Conservation (phyloP, 2,113 vertebrate species). For the Lamprotornis superbus region DNA sequence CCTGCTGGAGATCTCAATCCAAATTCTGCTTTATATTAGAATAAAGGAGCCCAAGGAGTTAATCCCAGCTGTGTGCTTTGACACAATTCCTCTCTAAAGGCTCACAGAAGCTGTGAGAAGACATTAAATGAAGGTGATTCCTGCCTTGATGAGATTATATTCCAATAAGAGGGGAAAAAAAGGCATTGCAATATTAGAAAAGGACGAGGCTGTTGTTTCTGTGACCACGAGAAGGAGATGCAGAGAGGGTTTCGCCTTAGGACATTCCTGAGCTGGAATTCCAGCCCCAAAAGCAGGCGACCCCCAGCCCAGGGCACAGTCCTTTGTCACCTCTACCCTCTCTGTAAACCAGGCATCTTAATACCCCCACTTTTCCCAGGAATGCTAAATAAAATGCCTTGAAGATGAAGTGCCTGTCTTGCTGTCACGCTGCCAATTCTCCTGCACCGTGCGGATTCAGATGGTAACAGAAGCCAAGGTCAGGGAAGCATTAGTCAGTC, state of each 20-base stretch:
- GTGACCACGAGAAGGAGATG: neutral
- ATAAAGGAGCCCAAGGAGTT: neutral
- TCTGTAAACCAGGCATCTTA: neutral
- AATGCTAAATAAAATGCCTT: slow-evolving; percentile 49
- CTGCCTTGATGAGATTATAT: slow-evolving; percentile 25
- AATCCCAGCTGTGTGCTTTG: neutral
- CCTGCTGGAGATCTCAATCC: neutral
- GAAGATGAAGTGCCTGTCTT: slow-evolving; percentile 35
- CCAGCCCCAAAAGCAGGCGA: neutral
- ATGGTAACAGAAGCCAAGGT: slow-evolving; percentile 49
- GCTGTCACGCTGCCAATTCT: slow-evolving; percentile 34
- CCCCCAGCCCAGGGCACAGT: neutral
- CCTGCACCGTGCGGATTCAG: neutral
- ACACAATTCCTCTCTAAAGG: neutral
- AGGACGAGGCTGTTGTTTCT: neutral
- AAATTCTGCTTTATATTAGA: neutral
- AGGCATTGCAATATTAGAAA: neutral
- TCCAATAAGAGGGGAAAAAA: neutral
- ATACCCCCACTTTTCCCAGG: slow-evolving; percentile 17
- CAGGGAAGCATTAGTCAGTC: slow-evolving; percentile 44
- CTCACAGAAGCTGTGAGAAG: neutral
- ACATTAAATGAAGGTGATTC: slow-evolving; percentile 30
- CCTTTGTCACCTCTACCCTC: slow-evolving; percentile 39
- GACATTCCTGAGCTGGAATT: slow-evolving; percentile 54
- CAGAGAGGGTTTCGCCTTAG: neutral